Base-by-base conservation (phyloP, 1,140 invertebrate species). In the Fopius arisanus region DNA sequence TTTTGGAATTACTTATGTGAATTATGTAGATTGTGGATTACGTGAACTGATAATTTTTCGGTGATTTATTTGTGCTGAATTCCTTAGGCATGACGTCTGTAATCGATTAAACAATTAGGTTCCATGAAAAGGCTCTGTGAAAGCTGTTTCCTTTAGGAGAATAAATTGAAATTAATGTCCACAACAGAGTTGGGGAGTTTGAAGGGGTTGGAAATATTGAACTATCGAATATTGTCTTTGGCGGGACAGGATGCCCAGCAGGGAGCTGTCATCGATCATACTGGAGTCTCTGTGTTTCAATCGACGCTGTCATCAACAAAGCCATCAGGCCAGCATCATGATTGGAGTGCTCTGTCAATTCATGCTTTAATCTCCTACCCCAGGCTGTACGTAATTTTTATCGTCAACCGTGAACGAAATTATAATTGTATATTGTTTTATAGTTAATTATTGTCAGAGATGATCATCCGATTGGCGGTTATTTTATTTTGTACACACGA, bases 121-220 rank as follows among this genome's bases (percentile, higher is more conserved):
- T 10, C 65, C 65, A 28, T 21, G 3, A 29, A 37, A 16, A 67
- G 65, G 29, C 37, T 67, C 37, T 12, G 37, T n/a, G 29, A 5
- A 33, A 31, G 29, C 65, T 67, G 65, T 70, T 70, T 70, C 67
- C 67, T 70, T 23, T 31, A 16, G 14, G 40, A 54, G 43, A 23
- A 28, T 43, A 70, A 70, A 70, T 70, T 70, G 67, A 70, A 54
- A 70, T 70, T 70, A 70, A 70, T 70, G 67, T 43, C 43, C 43
- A 48, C 5, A 48, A 48, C 43, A 48, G 43, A 48, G 43, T 48
- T 48, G 43, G 1, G n/a, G 43, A n/a, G 43, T 19, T 48, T 48
- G 43, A 48, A 7, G 43, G 16, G 43, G 4, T 19, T 48, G 43
- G 14, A 48, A n/a, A 16, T 12, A 48, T 48, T 48, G 14, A 48